phyloP scores from a whole-genome alignment of 2,888 invertebrate genomes.

The Ischnura elegans region DNA sequence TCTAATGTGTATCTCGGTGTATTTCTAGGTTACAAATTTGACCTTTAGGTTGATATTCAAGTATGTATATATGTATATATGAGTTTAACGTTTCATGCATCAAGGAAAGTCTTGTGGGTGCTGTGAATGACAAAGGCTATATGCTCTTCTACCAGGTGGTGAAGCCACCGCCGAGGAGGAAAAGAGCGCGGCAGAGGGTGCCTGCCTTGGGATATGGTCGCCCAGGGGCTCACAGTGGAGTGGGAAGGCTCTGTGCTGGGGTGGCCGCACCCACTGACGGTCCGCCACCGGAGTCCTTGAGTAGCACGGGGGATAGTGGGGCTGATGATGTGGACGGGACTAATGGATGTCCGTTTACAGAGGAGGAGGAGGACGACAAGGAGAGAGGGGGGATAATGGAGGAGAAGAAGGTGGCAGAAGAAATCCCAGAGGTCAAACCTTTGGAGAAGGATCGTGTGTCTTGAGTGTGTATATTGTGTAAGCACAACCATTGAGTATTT shows the following conservation, averaged over 20 bases:
- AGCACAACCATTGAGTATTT: not conserved
- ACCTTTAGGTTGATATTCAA: no score
- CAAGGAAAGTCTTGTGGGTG: no score
- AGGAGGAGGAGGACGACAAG: not conserved
- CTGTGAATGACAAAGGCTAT: no score
- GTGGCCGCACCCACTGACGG: not conserved
- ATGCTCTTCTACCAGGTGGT: not conserved
- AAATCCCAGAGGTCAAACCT: not conserved
- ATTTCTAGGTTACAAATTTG: no score
- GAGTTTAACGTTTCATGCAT: no score
- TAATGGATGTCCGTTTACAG: not conserved
- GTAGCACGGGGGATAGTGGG: not conserved
- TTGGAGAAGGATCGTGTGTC: no score
- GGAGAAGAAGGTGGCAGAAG: not conserved
- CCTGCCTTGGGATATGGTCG: no score
- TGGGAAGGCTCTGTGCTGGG: no score
- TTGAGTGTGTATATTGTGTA: no score
- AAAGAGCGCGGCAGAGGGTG: not conserved
- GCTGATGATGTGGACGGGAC: not conserved
- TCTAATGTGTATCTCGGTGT: no score
- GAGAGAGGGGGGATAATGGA: not conserved
- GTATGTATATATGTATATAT: no score
- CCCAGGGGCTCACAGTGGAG: no score
- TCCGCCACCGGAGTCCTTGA: not conserved
- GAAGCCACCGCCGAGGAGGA: not conserved